These are phyloP conservation scores for Urocolius indicus DNA, from an alignment of 2,113 vertebrate genomes.

Conservation along the genomic window DNA sequence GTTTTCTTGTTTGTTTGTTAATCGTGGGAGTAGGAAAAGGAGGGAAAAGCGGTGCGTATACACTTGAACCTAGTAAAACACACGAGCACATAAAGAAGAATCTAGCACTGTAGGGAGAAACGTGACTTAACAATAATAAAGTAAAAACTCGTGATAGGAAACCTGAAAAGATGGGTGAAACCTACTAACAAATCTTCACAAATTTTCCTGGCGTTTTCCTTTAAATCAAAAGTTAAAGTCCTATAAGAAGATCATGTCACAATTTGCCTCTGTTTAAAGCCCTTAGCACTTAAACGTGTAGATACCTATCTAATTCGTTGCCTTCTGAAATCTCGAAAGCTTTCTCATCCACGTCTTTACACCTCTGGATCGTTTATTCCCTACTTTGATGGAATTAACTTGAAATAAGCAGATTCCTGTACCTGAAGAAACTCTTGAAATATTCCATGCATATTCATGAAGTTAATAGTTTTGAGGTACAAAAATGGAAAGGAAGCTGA, in stretches of 20 bases:
- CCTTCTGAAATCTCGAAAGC: not conserved
- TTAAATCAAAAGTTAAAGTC: not conserved
- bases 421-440: not conserved
- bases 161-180: not conserved
- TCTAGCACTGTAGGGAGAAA: not conserved
- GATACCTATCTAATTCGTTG: not conserved
- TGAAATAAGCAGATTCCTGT: not conserved
- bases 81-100: accelerated
- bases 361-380: not conserved
- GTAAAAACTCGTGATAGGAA: not conserved
- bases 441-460: not conserved
- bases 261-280: not conserved
- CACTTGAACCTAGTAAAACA: accelerated
- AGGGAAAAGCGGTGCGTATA: not conserved
- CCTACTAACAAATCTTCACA: not conserved
- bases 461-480: not conserved
- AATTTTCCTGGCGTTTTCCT: not conserved
- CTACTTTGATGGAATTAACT: not conserved
- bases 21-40: not conserved
- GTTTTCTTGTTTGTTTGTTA: not conserved
- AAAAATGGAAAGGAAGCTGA: not conserved
- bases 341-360: not conserved
- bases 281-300: not conserved
- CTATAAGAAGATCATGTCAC: not conserved
- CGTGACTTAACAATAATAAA: not conserved